Conservation (phyloP, 2,888 invertebrate species). For the Idaea dimidiata region DNA sequence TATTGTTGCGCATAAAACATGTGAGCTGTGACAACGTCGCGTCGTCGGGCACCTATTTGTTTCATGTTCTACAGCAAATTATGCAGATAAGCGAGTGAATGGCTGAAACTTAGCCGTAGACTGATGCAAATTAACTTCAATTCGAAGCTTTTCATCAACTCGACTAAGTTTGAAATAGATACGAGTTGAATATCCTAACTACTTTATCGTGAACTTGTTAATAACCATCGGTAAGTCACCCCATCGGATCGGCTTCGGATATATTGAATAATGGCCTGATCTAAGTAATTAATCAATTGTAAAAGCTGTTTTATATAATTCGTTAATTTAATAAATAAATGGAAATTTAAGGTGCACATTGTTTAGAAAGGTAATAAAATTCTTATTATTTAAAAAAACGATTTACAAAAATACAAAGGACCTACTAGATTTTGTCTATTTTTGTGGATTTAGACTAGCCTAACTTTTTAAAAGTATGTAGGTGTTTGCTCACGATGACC, state of each 20-base stretch:
- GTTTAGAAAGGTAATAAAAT: too few species aligned
- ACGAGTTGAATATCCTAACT: constrained; percentile 36
- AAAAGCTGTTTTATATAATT: constrained; percentile 12
- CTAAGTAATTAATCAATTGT: constrained; percentile 17
- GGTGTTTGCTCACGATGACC: too few species aligned
- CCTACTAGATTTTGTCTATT: too few species aligned
- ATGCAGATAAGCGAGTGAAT: constrained; percentile 77
- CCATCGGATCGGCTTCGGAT: constrained; percentile 38
- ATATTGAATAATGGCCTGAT: constrained; percentile 33
- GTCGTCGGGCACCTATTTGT: constrained; percentile 68
- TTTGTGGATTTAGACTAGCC: too few species aligned
- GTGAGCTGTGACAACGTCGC: constrained; percentile 62
- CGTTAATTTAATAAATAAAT: not conserved
- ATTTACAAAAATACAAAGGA: too few species aligned
- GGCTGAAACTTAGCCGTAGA: constrained; percentile 68
- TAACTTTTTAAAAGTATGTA: too few species aligned
- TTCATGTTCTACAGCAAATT: constrained; percentile 72
- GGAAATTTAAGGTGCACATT: constrained; percentile 2
- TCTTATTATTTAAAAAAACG: too few species aligned
- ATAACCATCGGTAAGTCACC: constrained; percentile 34
- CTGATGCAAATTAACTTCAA: constrained; percentile 72
- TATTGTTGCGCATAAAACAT: constrained; percentile 72
- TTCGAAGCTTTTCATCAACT: constrained; percentile 63
- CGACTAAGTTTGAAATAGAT: constrained; percentile 62
- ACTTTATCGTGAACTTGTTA: constrained; percentile 40